Evolutionary conservation across 1,140 invertebrate genomes (phyloP), one percentile per base, ranked within the genome.

Genomic region (Antheraea mylitta): DNA sequence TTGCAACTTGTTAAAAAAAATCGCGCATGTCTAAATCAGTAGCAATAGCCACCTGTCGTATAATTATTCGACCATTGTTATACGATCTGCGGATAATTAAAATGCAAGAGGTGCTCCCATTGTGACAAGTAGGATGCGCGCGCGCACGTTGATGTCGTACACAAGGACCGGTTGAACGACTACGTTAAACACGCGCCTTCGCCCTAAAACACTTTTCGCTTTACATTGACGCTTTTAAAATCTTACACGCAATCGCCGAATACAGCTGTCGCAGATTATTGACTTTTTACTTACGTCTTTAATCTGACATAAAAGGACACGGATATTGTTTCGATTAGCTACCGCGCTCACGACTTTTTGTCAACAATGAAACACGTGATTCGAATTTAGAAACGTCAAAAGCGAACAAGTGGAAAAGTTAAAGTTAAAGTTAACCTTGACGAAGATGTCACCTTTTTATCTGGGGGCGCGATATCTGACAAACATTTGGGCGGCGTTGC

Each of bases 101-200:
- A 68, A 74, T 77, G 80, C 70, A 70, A 66, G 76, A 72, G 67
- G 45, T 73, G 75, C 66, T 72, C 67, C 72, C 61, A 75, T 72
- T 76, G 73, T 75, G 72, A 68, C 70, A 72, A 69, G 72, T 37
- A 72, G 71, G 72, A 77, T 80, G 75, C 75, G 80, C 76, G 68
- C 66, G 82, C 81, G 83, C 84, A 81, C 85, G 88, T 87, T 88
- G 86, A 88, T 86, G 87, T 89, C 88, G 81, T 76, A 82, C 76
- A 67, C 81, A 87, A 83, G 84, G 82, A 81, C 78, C 76, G 70
- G 42, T 22, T 58, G 18, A 60, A 18, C 45, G 45, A 53, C 37
- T 48, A 36, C 53, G 13, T 13, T 53, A 7, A 53, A 53, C 45
- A 9, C 36, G 19, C 60, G 19, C 18, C 19, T 19, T 61, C 36